phyloP scores from a whole-genome alignment of 2,888 invertebrate genomes.

The Spodoptera picta region DNA sequence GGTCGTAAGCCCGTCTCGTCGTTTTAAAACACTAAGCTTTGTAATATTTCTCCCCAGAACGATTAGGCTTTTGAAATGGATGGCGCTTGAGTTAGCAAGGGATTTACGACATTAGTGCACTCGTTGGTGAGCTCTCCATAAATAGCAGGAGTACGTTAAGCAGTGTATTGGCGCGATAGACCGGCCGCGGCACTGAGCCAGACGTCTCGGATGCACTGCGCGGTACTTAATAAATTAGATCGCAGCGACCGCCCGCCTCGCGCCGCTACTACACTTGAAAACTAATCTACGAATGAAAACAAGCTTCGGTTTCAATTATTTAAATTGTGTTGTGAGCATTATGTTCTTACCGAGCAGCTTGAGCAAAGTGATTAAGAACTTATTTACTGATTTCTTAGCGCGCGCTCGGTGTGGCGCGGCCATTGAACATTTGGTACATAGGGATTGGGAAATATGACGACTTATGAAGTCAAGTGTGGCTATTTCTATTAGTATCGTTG shows the following conservation, averaged over 20 bases:
- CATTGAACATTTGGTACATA: constrained; percentile 16
- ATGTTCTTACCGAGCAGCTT: constrained; percentile 3
- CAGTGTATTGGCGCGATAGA: no score
- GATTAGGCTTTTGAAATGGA: no score
- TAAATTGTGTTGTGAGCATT: constrained; percentile 34
- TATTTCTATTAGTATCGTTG: background rate
- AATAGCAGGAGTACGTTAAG: no score
- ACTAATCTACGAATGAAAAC: constrained; percentile 38
- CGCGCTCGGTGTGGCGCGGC: no score
- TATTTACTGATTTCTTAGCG: constrained; percentile 23
- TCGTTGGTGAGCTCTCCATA: no score
- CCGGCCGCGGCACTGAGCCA: background rate
- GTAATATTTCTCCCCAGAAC: no score
- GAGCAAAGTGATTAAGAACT: constrained; percentile 17
- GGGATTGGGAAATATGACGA: constrained; percentile 43
- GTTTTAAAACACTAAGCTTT: no score
- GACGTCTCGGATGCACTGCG: constrained; percentile 9
- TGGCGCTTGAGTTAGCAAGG: no score
- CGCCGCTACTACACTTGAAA: constrained; percentile 15
- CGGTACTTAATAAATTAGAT: constrained; percentile 14
- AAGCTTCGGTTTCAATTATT: constrained; percentile 45
- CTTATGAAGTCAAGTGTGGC: constrained; percentile 6
- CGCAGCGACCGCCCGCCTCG: constrained; percentile 1
- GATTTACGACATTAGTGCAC: no score
- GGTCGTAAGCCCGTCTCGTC: no score